phyloP scores from a whole-genome alignment of 2,113 vertebrate genomes.

The Gobiocypris rarus region DNA sequence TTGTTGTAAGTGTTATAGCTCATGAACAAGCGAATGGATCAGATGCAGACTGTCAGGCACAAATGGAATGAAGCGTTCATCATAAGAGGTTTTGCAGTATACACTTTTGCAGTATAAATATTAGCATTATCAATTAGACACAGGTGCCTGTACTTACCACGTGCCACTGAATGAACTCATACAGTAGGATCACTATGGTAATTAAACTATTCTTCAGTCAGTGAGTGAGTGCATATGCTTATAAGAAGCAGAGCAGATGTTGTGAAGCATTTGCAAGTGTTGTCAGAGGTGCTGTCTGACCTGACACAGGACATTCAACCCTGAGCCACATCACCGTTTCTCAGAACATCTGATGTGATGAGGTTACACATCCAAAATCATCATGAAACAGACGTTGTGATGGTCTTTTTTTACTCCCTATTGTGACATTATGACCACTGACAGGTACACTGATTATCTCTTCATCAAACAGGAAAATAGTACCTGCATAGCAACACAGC shows the following conservation, averaged over 20 bases:
- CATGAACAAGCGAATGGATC: neutral
- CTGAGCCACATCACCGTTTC: neutral
- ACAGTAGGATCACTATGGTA: constrained; percentile 20
- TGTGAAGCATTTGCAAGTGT: neutral
- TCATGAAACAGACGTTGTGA: no score
- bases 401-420: no score
- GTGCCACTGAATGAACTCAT: neutral
- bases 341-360: neutral
- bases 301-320: neutral
- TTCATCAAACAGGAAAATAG: no score
- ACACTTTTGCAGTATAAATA: constrained; percentile 18
- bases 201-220: neutral
- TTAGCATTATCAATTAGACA: constrained; percentile 20
- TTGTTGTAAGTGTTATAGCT: neutral
- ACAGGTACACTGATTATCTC: no score
- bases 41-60: neutral
- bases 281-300: neutral
- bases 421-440: no score
- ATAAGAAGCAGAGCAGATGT: neutral
- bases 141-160: neutral
- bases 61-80: neutral
- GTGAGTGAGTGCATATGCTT: neutral
- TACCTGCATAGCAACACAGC: no score
- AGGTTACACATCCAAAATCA: neutral
- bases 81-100: neutral